phyloP scores from a whole-genome alignment of 2,113 vertebrate species.

The Alligator mississippiensis region DNA sequence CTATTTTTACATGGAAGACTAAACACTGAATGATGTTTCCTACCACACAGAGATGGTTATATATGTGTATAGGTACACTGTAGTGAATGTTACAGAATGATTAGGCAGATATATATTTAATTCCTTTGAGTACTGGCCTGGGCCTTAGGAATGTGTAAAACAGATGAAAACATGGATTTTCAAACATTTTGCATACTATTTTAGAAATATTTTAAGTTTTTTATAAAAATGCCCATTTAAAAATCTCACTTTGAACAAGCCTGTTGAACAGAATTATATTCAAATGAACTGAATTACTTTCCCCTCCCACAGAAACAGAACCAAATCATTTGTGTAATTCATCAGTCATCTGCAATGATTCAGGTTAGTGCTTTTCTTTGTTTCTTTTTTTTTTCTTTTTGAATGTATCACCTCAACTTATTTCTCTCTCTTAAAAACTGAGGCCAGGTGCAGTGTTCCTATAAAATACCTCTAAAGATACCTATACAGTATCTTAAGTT shows the following conservation, averaged over 20 bases:
- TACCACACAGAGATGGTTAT: not conserved
- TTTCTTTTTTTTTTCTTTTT: not conserved
- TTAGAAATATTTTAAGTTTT: no score
- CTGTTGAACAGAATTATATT: not conserved
- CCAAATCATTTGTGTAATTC: slow-evolving; percentile 71
- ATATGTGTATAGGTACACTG: not conserved
- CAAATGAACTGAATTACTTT: not conserved
- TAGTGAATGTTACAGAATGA: no score
- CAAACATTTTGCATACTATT: no score
- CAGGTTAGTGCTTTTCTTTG: slow-evolving; percentile 70
- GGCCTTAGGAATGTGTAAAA: no score
- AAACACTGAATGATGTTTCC: not conserved
- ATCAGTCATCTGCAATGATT: slow-evolving; percentile 73
- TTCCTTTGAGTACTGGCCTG: no score
- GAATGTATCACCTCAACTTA: not conserved
- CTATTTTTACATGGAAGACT: not conserved
- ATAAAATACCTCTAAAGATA: not conserved
- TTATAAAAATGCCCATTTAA: not conserved
- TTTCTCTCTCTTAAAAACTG: slow-evolving; percentile 13
- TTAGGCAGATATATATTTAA: no score
- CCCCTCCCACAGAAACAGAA: slow-evolving; percentile 1
- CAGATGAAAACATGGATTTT: no score
- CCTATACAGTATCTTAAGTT: slow-evolving; percentile 17
- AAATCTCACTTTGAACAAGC: not conserved
- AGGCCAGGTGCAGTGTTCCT: not conserved